Base-by-base conservation (phyloP, 2,888 invertebrate species). In the Drosophila diplacantha region DNA sequence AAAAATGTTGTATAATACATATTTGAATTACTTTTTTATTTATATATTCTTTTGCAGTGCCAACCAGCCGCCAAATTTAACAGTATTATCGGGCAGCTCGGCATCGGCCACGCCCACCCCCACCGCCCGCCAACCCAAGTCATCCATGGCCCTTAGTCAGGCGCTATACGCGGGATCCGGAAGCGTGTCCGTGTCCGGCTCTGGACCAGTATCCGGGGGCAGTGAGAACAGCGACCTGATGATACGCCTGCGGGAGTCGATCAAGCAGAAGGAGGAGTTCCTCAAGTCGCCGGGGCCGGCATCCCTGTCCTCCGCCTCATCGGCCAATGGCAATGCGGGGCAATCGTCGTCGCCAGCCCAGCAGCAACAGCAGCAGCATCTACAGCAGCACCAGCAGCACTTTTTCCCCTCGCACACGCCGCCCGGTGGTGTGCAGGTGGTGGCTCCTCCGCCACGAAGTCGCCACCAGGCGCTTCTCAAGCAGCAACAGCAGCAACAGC, bases 231-330 rank as follows among this genome's bases (percentile, higher is more conserved):
- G 84, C 74, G 87, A 87, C 66, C 82, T 85, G 81, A 92, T 95
- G 90, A 92, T 92, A 71, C 91, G 94, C 89, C 90, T 95, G 86
- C 91, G 94, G 74, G 94, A 94, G 87, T 95, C 94, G 84, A 93
- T 95, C 82, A 95, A 96, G 85, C 95, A 96, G 85, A 96, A 96
- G 87, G 96, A 96, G 87, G 96, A 96, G 81, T 96, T 96, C 88
- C 90, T 96, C 62, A 91, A 93, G 85, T 91, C 94, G 73, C 93
- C 94, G 49, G 67, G 86, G 63, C 85, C 87, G 32, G 37, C 56
- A 8, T 60, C 60, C 32, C 12, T 38, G 16, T 51, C 61, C 35
- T 57, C 60, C 22, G n/a, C 39, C 43, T 29, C 46, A 9, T 37
- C 61, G 46, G 34, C 62, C 26, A 64, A 63, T n/a, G 63, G 55